Percentiles rank a stretch among this genome's conserved stretches.
Evolutionary conservation across 2,888 invertebrate genomes (phyloP).

Genomic region (Neocrepidodera transversa): DNA sequence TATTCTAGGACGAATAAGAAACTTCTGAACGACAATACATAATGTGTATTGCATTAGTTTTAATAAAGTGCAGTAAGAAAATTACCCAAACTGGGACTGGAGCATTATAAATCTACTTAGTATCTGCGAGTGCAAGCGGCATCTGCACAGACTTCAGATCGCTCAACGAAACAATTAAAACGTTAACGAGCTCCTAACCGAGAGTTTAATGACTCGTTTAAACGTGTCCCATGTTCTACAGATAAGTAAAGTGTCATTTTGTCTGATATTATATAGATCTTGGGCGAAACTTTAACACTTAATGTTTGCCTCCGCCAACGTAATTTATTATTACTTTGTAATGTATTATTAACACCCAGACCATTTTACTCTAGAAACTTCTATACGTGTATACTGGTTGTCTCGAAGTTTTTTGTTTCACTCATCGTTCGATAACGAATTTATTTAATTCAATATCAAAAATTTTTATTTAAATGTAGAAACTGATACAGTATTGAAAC

Average conservation of each 20-base stretch:
- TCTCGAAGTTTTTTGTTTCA: too few relatives aligned
- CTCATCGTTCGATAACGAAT: too few relatives aligned
- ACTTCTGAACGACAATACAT: constrained; percentile 31
- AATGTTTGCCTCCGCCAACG: constrained; percentile 25
- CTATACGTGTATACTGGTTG: too few relatives aligned
- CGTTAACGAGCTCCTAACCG: constrained; percentile 58
- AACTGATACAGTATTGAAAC: too few relatives aligned
- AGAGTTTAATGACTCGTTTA: constrained; percentile 57
- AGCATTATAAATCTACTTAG: constrained; percentile 49
- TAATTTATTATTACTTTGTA: constrained; percentile 29
- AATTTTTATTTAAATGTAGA: too few relatives aligned
- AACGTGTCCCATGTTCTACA: constrained; percentile 46
- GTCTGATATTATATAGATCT: constrained; percentile 35
- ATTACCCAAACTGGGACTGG: constrained; percentile 47
- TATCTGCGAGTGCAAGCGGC: constrained; percentile 46
- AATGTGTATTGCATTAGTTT: constrained; percentile 45
- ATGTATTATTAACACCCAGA: constrained; percentile 27
- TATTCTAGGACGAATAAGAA: not conserved
- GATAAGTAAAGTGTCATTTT: constrained; percentile 36
- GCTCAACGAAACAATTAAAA: constrained; percentile 58
- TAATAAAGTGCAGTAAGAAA: constrained; percentile 42
- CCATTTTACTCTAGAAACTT: not conserved
- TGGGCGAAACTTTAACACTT: constrained; percentile 34
- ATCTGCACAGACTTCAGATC: constrained; percentile 54
- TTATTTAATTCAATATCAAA: too few relatives aligned